These are phyloP conservation scores for Opisthocomus hoazin DNA, from an alignment of 2,113 vertebrate species.

Conservation along the genomic window DNA sequence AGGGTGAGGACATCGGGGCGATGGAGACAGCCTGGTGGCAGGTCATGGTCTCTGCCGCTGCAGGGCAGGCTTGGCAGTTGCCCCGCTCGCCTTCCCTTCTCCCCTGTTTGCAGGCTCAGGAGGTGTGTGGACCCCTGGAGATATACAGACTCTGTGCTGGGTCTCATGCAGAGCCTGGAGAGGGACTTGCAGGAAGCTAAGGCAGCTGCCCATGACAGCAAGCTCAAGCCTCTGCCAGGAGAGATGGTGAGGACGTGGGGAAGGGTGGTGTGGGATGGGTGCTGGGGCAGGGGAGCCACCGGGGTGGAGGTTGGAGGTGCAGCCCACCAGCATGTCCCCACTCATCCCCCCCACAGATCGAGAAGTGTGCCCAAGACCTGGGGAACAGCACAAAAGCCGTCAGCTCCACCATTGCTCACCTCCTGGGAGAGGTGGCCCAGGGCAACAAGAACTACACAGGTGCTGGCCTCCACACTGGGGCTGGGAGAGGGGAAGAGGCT, in stretches of 20 bases:
- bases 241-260: conserved; percentile 75
- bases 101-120: conserved; percentile 79
- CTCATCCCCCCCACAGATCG: conserved; percentile 70
- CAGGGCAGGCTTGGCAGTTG: not conserved
- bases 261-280: no score
- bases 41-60: not conserved
- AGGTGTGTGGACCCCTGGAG: conserved; percentile 88
- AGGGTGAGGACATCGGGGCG: not conserved
- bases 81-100: not conserved
- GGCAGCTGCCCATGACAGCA: conserved; percentile 80
- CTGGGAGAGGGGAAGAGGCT: not conserved
- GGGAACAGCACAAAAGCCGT: conserved; percentile 89
- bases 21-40: not conserved
- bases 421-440: conserved; percentile 89
- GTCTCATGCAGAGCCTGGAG: conserved; percentile 83
- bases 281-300: no score
- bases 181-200: conserved; percentile 87
- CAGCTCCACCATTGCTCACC: conserved; percentile 87
- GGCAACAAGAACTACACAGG: conserved; percentile 95
- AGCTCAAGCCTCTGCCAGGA: conserved; percentile 87
- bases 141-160: conserved; percentile 88
- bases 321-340: not conserved
- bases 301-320: not conserved
- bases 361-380: conserved; percentile 90
- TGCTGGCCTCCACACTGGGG: not conserved